Evolutionary conservation across 2,888 invertebrate species (phyloP), one percentile per base, ranked within the genome.

Genomic region (Oxyteleia sp.): DNA sequence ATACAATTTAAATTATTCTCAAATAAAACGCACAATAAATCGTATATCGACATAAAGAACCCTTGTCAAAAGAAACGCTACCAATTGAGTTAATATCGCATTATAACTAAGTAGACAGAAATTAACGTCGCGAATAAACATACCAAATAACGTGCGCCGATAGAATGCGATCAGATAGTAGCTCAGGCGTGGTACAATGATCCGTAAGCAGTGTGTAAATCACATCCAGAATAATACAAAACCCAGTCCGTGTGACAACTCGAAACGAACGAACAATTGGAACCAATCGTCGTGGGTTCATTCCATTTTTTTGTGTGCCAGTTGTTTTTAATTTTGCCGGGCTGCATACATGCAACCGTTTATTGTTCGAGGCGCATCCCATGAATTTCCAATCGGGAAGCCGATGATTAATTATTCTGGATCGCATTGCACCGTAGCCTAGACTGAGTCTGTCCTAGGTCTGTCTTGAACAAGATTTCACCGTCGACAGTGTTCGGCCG

Each of bases 371-470:
- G 11, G 43, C 26, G 38, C 47, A 15, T 41, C 38, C 32, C 35
- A 26, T 59, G 49, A 18, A 49, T 23, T 61, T 51, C 29, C 57
- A 64, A 49, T 57, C 49, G 57, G n/a, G 64, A 84, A 88, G 86
- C 86, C 86, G 84, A 88, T 89, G 89, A 85, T n/a, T n/a, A n/a
- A 92, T 93, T 93, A 93, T 93, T 93, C 93, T 93, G 93, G 93
- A 93, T 93, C 63, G 89, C 89, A 85, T 88, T 85, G 86, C 89
- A 89, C 87, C 86, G 89, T 92, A 92, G 92, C 91, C 93, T 92
- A 90, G 91, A 92, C 92, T 93, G 92, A 91, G 92, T 93, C 91
- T 93, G 93, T 93, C 90, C 92, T 93, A 91, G 91, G 93, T 93
- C 92, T 93, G 93, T 93, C 93, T 93, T 92, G 88, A 84, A 89